Conservation (phyloP, 2,113 vertebrate genomes). For the Antidorcas marsupialis region DNA sequence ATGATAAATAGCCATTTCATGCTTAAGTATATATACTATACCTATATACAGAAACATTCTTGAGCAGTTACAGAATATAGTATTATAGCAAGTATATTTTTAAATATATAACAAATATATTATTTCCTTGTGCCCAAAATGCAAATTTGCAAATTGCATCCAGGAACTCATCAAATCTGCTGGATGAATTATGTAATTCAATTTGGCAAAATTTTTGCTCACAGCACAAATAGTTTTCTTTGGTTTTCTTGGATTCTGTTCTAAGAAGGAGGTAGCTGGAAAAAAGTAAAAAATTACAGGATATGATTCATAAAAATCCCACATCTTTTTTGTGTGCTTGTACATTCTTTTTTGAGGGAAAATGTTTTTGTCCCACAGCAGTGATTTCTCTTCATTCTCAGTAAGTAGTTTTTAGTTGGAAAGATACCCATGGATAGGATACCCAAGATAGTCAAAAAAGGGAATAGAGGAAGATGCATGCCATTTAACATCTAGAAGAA, state of each 20-base stretch:
- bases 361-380: constrained; percentile 76
- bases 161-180: constrained; percentile 60
- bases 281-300: constrained; percentile 79
- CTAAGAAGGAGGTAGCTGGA: constrained; percentile 74
- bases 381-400: constrained; percentile 57
- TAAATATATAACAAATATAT: constrained; percentile 63
- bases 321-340: constrained; percentile 76
- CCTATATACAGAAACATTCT: background rate
- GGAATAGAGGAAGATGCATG: constrained; percentile 61
- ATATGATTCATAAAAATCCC: constrained; percentile 86
- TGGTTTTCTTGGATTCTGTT: constrained; percentile 75
- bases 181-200: constrained; percentile 72
- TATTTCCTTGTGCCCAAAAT: constrained; percentile 65
- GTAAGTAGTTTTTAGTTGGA: constrained; percentile 38
- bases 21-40: background rate
- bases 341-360: constrained; percentile 76
- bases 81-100: constrained; percentile 52
- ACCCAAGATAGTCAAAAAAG: constrained; percentile 57
- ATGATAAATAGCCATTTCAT: constrained; percentile 28
- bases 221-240: constrained; percentile 73
- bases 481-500: constrained; percentile 65
- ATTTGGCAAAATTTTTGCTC: constrained; percentile 73
- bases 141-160: constrained; percentile 66
- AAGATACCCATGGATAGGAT: background rate
- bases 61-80: constrained; percentile 38